phyloP scores from a whole-genome alignment of 1,140 invertebrate genomes.

The Dysdera silvatica region DNA sequence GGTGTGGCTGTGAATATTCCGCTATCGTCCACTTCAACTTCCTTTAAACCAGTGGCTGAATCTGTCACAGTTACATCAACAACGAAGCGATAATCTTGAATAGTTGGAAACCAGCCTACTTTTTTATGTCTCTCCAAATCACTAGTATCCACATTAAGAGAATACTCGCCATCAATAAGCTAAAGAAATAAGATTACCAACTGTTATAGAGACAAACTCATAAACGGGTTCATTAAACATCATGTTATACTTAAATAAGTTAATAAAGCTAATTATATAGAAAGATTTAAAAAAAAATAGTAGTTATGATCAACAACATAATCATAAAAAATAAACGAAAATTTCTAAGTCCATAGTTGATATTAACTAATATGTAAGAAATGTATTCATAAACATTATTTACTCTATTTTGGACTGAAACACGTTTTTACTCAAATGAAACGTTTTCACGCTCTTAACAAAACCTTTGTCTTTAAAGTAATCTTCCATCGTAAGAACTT shows the following conservation, averaged over 20 bases:
- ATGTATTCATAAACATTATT: too few relatives aligned
- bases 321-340: not conserved
- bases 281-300: not conserved
- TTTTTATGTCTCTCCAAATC: slow-evolving; percentile 32
- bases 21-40: slow-evolving; percentile 33
- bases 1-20: slow-evolving; percentile 37
- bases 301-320: not conserved
- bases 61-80: slow-evolving; percentile 41
- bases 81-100: slow-evolving; percentile 34
- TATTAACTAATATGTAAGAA: too few relatives aligned
- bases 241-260: too few relatives aligned
- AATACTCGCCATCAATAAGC: slow-evolving; percentile 15
- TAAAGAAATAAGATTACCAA: too few relatives aligned
- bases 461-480: too few relatives aligned
- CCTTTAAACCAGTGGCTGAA: slow-evolving; percentile 39
- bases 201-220: not conserved
- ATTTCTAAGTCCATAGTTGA: too few relatives aligned
- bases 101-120: slow-evolving; percentile 37
- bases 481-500: too few relatives aligned
- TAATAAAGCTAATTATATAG: not conserved
- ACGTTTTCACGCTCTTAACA: too few relatives aligned
- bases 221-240: not conserved
- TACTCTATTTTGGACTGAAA: too few relatives aligned
- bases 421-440: too few relatives aligned
- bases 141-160: slow-evolving; percentile 27